Base-by-base conservation (phyloP, 1,140 invertebrate genomes). In the Drosophila nigromelanica region DNA sequence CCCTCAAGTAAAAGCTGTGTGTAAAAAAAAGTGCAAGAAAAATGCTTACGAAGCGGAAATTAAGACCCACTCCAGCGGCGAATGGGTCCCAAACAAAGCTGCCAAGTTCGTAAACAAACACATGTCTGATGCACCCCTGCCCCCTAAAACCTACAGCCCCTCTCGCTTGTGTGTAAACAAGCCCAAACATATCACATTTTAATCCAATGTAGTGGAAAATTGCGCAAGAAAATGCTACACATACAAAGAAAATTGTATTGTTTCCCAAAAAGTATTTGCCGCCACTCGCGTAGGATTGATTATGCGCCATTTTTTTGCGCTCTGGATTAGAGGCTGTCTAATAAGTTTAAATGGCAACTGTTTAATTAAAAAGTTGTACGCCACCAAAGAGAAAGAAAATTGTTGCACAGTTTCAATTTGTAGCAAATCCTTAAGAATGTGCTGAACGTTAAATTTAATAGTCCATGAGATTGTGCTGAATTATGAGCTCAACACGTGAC, bases 151-250 rank as follows among this genome's bases (percentile, higher is more conserved):
- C 27, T 6, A 27, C 5, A 5, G 27, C 14, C 52, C 37, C 24
- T 14, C 27, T 27, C 45, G 56, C 64, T 51, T 80, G 68, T 76
- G 76, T 82, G 83, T 89, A 89, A 89, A 89, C 83, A 89, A 89
- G 87, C 77, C 72, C 85, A 80, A 89, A 89, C 83, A 89, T 89
- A 89, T 89, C 83, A 89, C 83, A 89, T 89, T 89, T 89, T 89
- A 89, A 89, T 89, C 83, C 83, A 73, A 89, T 89, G 83, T 89
- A 89, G 85, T 89, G 79, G 85, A 89, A 89, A 89, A 89, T 89
- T 89, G 83, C 70, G 66, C 74, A 78, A 72, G 73, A 67, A 67
- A 76, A 78, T 59, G 81, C 50, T 39, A 42, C 55, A 60, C 54
- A 66, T 35, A 30, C 40, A 5, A 43, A 56, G 67, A 68, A 75